phyloP scores from a whole-genome alignment of 2,113 vertebrate genomes.

The Clarias macrocephalus region DNA sequence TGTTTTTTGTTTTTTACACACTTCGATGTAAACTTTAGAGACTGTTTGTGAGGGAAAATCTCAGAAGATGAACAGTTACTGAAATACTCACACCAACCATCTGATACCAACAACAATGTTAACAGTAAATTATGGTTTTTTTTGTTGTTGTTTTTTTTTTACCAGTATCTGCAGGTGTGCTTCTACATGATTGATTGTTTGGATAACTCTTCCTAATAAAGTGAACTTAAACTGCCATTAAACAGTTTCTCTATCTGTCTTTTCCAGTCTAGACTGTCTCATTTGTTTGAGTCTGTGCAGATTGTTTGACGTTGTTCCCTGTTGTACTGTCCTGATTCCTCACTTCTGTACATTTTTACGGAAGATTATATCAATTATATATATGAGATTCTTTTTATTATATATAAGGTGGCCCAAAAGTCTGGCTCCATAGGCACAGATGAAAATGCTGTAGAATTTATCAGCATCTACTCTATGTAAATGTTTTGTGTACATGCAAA shows the following conservation, averaged over 20 bases:
- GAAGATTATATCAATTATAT: constrained; percentile 71
- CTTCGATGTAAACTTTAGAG: neutral
- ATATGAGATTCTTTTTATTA: constrained; percentile 45
- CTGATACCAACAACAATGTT: neutral
- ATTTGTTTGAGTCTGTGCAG: constrained; percentile 48
- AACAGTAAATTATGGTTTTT: neutral
- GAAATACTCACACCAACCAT: neutral
- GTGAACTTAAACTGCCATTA: neutral
- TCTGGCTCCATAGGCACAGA: no score
- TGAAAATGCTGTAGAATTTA: no score
- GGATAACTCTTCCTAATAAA: neutral
- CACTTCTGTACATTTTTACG: constrained; percentile 61
- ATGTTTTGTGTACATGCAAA: no score
- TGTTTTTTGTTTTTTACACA: neutral
- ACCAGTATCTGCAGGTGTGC: neutral
- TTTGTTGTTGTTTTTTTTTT: neutral
- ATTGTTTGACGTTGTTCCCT: constrained; percentile 66
- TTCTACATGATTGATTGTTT: neutral
- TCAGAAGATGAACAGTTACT: neutral
- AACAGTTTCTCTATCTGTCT: neutral
- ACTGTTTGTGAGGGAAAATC: neutral
- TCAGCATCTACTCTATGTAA: no score
- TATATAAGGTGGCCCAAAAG: neutral
- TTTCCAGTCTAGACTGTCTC: constrained; percentile 25
- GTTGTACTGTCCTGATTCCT: constrained; percentile 58